Base-by-base conservation (phyloP, 37 sponge, comb jelly and placozoan genomes). In the Oopsacas minuta region DNA sequence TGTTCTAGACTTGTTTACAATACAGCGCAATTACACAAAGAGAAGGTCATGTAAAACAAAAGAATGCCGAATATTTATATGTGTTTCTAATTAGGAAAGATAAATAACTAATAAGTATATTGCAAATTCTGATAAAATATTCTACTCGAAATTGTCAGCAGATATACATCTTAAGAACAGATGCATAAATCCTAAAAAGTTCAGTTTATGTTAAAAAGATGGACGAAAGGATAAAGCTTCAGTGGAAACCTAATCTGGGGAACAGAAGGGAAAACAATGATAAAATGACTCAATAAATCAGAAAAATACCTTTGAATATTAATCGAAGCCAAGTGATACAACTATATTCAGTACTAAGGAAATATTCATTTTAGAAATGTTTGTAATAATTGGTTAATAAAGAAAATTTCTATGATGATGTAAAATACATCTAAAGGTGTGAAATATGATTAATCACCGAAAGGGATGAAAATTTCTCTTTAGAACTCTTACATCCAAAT, bases 161-260 rank as follows among this genome's bases (percentile, higher is more conserved):
- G 12, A 15, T 17, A 42, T 17, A 17, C 49, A 42, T 17, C 15
- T 15, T 42, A 17, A 42, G 49, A n/a, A 61, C 75, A 61, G 75
- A 61, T 61, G 75, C 22, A 12, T n/a, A 61, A 61, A 34, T 34
- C 75, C 28, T 61, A 61, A 61, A 61, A 61, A 61, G 75, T 61
- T 61, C 28, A 61, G 75, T 5, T 61, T 61, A 61, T 61, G 30
- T 25, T 12, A 34, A 12, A 61, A 61, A 61, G 75, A 61, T 10
- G 5, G 30, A 3, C 28, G 22, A n/a, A 20, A 20, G 75, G 75
- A 61, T 61, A 61, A 12, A 61, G 75, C 7, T 61, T 61, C 75
- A 32, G 75, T 61, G 3, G 75, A 61, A 61, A 61, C 75, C 75
- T 46, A 17, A 61, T 10, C 5, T 20, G 7, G 20, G 7, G 28